phyloP scores from a whole-genome alignment of 2,797 vertebrate genomes.

The Sebastes variabilis region DNA sequence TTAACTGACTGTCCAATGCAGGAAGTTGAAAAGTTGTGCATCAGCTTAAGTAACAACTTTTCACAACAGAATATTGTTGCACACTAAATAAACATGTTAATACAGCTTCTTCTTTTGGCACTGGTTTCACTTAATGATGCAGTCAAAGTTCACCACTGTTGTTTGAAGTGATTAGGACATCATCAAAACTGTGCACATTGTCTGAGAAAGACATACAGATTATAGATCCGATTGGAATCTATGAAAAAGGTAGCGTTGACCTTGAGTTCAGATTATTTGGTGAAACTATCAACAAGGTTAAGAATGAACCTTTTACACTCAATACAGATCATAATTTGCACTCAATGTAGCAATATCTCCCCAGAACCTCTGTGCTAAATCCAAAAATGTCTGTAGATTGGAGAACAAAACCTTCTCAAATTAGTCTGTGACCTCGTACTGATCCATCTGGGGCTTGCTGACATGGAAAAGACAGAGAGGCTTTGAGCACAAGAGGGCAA shows the following conservation, averaged over 20 bases:
- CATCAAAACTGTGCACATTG: neutral
- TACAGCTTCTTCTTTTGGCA: no score
- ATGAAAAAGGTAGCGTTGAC: neutral
- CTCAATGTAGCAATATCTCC: neutral
- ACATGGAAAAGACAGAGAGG: slow-evolving; percentile 21
- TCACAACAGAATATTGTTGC: no score
- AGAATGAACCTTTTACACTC: neutral
- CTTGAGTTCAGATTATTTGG: neutral
- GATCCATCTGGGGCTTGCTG: slow-evolving; percentile 32
- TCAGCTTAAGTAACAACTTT: no score
- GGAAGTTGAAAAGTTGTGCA: no score
- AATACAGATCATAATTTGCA: neutral
- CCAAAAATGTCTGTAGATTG: neutral
- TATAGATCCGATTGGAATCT: neutral
- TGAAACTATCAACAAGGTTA: neutral
- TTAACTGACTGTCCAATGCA: no score
- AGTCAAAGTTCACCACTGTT: neutral
- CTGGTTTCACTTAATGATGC: neutral
- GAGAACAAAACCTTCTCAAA: slow-evolving; percentile 30
- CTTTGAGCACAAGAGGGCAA: slow-evolving; percentile 5
- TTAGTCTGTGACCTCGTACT: slow-evolving; percentile 24
- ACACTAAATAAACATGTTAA: no score
- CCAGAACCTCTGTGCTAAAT: neutral
- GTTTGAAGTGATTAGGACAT: no score
- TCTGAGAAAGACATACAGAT: neutral